Percentiles rank a stretch among this genome's conserved stretches.
phyloP scores from a whole-genome alignment of 2,797 vertebrate species.

The Microcaecilia unicolor region DNA sequence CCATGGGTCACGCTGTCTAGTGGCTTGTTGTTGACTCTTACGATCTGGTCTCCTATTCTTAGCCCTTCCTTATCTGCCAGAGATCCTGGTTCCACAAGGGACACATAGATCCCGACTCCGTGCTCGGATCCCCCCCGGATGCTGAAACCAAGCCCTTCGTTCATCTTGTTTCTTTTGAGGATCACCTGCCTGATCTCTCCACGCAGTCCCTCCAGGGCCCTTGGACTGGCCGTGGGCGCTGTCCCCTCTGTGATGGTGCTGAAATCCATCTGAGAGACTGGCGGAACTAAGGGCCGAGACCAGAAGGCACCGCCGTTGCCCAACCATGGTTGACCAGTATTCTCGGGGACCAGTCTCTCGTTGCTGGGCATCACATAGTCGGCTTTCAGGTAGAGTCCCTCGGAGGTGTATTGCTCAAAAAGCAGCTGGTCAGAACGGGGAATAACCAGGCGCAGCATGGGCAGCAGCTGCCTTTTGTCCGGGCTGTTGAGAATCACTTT shows the following conservation, averaged over 20 bases:
- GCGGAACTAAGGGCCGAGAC: constrained; percentile 29
- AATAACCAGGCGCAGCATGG: constrained; percentile 88
- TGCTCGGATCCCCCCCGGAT: constrained; percentile 94
- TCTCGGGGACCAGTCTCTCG: constrained; percentile 26
- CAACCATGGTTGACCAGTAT: constrained; percentile 12
- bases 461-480: constrained; percentile 84
- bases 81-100: constrained; percentile 88
- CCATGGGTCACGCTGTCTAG: constrained; percentile 84
- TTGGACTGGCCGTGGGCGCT: constrained; percentile 24
- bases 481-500: constrained; percentile 84
- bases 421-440: constrained; percentile 93
- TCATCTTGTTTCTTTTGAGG: constrained; percentile 82
- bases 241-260: constrained; percentile 23
- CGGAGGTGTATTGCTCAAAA: constrained; percentile 92
- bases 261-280: not conserved
- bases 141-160: constrained; percentile 93
- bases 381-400: constrained; percentile 80
- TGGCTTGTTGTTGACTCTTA: constrained; percentile 87
- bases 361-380: constrained; percentile 44
- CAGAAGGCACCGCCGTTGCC: constrained; percentile 21
- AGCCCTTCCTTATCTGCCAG: constrained; percentile 89
- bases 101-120: constrained; percentile 93
- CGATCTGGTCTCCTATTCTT: constrained; percentile 86
- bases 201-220: not conserved
- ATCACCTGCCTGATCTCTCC: constrained; percentile 72